Evolutionary conservation across 2,888 invertebrate genomes (phyloP), one percentile per base, ranked within the genome.

Genomic region (Crepidodera aurea): DNA sequence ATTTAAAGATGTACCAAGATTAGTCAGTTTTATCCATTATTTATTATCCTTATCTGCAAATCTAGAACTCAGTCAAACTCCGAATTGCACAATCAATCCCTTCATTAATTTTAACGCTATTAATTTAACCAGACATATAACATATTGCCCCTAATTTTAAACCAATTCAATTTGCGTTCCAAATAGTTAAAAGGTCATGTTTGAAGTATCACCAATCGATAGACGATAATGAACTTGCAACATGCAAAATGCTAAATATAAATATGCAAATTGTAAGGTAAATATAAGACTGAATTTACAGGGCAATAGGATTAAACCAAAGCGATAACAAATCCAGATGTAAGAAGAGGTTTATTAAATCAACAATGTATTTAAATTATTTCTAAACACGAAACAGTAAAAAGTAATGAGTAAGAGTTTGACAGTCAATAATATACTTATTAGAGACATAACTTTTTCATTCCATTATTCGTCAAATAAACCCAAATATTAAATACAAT

Each of bases 151-250:
- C 12, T 10, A 10, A 34, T 34, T 34, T 34, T 34, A 34, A 34
- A 34, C 18, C 12, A 53, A 53, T 50, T 50, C 12, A 27, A 39
- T 25, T 16, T 51, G 22, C 39, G 34, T 15, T 46, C 44, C 22
- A 40, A 53, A 40, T 58, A 37, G 34, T 22, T 22, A 22, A 39
- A 27, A 56, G 56, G 57, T 57, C 39, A 50, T 25, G 37, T 37
- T 51, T 34, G 15, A 51, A 51, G 27, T 27, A 34, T 57, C 18
- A 16, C 7, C 6, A 39, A 57, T 57, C 57, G 57, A 57, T 57
- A 39, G n/a, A 50, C 37, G 39, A 48, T 57, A 57, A 48, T 57
- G 57, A 57, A 48, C 37, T 50, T 56, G 37, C 46, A 48, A 27
- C 39, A 48, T 57, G 57, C 50, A 57, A 57, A 55, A 46, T 8